These are phyloP conservation scores for Phyllotreta cruciferae DNA, from an alignment of 2,888 invertebrate genomes.

Conservation along the genomic window DNA sequence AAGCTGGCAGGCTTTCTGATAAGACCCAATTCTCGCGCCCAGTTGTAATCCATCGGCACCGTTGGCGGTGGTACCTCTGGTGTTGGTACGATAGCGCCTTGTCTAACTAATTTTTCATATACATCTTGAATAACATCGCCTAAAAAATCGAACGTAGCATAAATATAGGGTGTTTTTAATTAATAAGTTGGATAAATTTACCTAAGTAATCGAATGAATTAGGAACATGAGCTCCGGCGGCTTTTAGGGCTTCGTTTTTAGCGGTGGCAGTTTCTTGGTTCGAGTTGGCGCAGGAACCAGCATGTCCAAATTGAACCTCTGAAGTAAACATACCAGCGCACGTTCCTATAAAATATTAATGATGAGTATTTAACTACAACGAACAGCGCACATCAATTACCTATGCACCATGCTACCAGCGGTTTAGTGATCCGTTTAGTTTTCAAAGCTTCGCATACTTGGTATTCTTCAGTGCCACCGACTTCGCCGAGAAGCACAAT, in stretches of 20 bases:
- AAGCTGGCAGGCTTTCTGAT: slow-evolving; percentile 99
- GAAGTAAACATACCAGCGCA: slow-evolving; percentile 81
- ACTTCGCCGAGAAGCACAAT: slow-evolving; percentile 96
- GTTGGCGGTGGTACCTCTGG: slow-evolving; percentile 97
- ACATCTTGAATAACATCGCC: slow-evolving; percentile 83
- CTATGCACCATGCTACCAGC: slow-evolving; percentile 98
- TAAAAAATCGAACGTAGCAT: slow-evolving; percentile 25
- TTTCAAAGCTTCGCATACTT: slow-evolving; percentile 88
- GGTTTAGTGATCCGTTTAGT: slow-evolving; percentile 87
- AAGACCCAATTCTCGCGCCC: slow-evolving; percentile 97
- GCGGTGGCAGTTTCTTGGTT: slow-evolving; percentile 85
- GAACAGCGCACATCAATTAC: slow-evolving; percentile 55
- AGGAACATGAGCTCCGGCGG: slow-evolving; percentile 90
- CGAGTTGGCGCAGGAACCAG: slow-evolving; percentile 97
- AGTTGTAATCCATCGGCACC: slow-evolving; percentile 99
- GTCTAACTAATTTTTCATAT: slow-evolving; percentile 77
- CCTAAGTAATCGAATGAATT: slow-evolving; percentile 83
- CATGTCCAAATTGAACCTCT: slow-evolving; percentile 97
- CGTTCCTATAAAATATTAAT: slow-evolving; percentile 46
- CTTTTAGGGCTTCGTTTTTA: slow-evolving; percentile 85
- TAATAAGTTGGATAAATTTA: slow-evolving; percentile 30
- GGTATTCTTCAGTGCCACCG: slow-evolving; percentile 98
- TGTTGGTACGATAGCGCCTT: slow-evolving; percentile 84
- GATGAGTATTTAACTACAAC: neutral
- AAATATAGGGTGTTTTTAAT: neutral